phyloP scores from a whole-genome alignment of 2,113 vertebrate genomes.

The Antechinus flavipes region DNA sequence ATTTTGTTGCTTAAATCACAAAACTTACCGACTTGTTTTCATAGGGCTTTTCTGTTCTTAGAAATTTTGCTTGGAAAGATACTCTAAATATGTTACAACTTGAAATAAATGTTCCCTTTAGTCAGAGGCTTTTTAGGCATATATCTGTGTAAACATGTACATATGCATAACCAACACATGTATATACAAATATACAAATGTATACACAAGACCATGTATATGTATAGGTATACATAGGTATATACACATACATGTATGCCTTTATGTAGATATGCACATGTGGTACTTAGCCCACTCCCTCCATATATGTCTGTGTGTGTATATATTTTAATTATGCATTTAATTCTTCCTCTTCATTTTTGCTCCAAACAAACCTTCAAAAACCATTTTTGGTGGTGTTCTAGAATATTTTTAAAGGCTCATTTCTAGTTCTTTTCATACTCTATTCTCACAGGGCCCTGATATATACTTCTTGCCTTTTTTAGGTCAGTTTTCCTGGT shows the following conservation, averaged over 20 bases:
- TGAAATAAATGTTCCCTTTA: conserved; percentile 39
- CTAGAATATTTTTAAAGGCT: not conserved
- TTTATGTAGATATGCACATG: too few species aligned
- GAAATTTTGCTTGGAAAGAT: conserved; percentile 14
- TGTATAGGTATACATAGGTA: not conserved
- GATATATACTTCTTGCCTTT: not conserved
- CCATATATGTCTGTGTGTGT: not conserved
- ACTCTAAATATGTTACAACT: conserved; percentile 38
- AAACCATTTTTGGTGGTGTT: not conserved
- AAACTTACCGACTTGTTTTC: conserved; percentile 21
- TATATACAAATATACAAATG: not conserved
- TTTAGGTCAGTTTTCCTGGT: not conserved
- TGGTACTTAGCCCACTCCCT: too few species aligned
- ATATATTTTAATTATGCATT: not conserved
- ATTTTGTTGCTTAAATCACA: not conserved
- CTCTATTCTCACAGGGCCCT: too few species aligned
- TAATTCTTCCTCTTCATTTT: not conserved
- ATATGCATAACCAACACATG: too few species aligned
- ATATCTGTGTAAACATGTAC: not conserved
- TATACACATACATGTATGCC: not conserved
- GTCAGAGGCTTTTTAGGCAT: not conserved
- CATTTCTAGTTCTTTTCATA: too few species aligned
- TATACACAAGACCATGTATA: not conserved
- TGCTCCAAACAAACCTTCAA: not conserved
- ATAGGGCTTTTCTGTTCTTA: not conserved